Percentiles rank a stretch among this genome's conserved stretches.
These are phyloP conservation scores for Astropecten irregularis DNA, from an alignment of 53 echinoderm and acorn worm genomes.

Conservation along the genomic window DNA sequence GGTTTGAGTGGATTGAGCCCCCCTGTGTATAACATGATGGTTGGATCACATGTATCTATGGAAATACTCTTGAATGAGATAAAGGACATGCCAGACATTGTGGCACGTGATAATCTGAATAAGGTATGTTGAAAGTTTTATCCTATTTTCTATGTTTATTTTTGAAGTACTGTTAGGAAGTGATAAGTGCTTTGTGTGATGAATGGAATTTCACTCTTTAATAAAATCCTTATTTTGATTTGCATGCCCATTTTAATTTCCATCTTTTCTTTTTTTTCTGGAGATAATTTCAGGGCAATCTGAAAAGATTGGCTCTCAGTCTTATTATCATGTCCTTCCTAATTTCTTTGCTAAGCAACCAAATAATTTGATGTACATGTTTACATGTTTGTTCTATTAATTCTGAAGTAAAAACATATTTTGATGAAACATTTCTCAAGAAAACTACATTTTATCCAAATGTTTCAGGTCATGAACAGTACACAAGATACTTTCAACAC, in stretches of 20 bases:
- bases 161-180: not conserved
- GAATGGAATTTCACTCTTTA: not conserved
- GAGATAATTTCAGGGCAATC: not conserved
- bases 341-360: slow-evolving; percentile 11
- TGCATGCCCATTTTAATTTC: slow-evolving; percentile 7
- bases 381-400: slow-evolving; percentile 2
- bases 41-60: not conserved
- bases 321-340: not conserved
- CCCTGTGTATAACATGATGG: slow-evolving; percentile 33
- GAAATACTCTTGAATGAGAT: slow-evolving; percentile 1
- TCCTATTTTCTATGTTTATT: not conserved
- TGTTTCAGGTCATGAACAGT: slow-evolving; percentile 16
- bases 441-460: not conserved
- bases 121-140: slow-evolving; percentile 1
- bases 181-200: not conserved
- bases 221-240: not conserved
- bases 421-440: not conserved
- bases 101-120: slow-evolving; percentile 10
- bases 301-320: slow-evolving; percentile 7
- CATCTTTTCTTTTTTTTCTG: not conserved
- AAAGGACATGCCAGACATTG: slow-evolving; percentile 2
- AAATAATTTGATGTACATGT: slow-evolving; percentile 1
- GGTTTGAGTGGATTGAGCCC: slow-evolving; percentile 31
- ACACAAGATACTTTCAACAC: not conserved
- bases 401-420: slow-evolving; percentile 7